A percentile compares a stretch with the other conserved stretches of the same genome.
Evolutionary conservation across 2,888 invertebrate genomes (phyloP).

Genomic region (Ophion slaviceki): DNA sequence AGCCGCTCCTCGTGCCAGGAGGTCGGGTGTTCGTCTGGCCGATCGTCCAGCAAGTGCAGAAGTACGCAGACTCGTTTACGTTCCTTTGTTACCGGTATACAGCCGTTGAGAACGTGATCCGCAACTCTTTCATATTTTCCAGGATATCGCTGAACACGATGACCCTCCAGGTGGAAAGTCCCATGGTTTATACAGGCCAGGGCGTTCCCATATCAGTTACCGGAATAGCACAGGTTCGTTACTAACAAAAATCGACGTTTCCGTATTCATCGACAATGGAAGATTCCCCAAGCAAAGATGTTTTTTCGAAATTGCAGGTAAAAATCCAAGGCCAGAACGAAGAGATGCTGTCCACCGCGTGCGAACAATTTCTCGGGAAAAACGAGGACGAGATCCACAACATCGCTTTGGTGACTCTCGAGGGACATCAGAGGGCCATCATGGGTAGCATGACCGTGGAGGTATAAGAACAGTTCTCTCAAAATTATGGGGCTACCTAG

Average conservation of each 20-base stretch:
- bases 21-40: slow-evolving; percentile 99
- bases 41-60: slow-evolving; percentile 92
- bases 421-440: slow-evolving; percentile 97
- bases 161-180: slow-evolving; percentile 98
- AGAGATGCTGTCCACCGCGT: slow-evolving; percentile 95
- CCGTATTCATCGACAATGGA: background rate
- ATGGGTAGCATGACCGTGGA: slow-evolving; percentile 99
- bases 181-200: slow-evolving; percentile 97
- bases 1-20: slow-evolving; percentile 96
- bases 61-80: slow-evolving; percentile 83
- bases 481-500: background rate
- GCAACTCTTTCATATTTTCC: slow-evolving; percentile 70
- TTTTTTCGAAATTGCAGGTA: slow-evolving; percentile 85
- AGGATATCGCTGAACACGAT: slow-evolving; percentile 98
- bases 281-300: background rate
- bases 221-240: slow-evolving; percentile 96
- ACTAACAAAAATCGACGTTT: background rate
- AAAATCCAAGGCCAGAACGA: slow-evolving; percentile 95
- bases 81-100: background rate
- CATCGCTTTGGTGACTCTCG: slow-evolving; percentile 95
- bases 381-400: slow-evolving; percentile 94
- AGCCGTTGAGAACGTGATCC: background rate
- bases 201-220: slow-evolving; percentile 99
- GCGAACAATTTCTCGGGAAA: slow-evolving; percentile 97
- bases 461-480: slow-evolving; percentile 78